These are phyloP conservation scores for Chironomus tentans DNA, from an alignment of 2,888 invertebrate species.

Conservation along the genomic window DNA sequence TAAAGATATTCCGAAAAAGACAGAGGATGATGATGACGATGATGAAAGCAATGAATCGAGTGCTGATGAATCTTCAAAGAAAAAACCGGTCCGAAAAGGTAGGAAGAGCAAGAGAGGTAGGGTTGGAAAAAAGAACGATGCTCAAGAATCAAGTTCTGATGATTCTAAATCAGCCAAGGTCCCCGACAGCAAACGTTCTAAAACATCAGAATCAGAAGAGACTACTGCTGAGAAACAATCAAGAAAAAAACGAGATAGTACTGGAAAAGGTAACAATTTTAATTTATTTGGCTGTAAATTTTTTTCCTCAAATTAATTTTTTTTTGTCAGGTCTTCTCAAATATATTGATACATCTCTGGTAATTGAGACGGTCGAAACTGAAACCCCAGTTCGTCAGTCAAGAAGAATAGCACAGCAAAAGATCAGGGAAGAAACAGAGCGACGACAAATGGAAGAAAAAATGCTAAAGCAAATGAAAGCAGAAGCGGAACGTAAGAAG, in stretches of 20 bases:
- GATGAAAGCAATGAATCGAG: neutral
- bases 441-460: slow-evolving; percentile 64
- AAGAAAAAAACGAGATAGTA: slow-evolving; percentile 9
- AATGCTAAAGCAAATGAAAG: slow-evolving; percentile 56
- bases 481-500: slow-evolving; percentile 50
- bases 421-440: slow-evolving; percentile 78
- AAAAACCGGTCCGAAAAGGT: neutral
- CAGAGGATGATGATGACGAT: neutral
- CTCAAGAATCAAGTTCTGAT: neutral
- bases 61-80: neutral
- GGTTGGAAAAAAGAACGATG: neutral
- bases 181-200: neutral
- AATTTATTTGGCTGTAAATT: slow-evolving; percentile 32
- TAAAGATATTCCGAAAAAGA: neutral
- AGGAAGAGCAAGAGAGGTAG: neutral
- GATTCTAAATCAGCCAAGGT: neutral
- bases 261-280: neutral
- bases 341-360: slow-evolving; percentile 20
- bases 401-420: slow-evolving; percentile 75
- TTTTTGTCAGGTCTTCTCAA: slow-evolving; percentile 23
- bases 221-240: neutral
- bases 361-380: slow-evolving; percentile 33
- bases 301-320: slow-evolving; percentile 26
- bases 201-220: slow-evolving; percentile 14
- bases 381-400: slow-evolving; percentile 58